Evolutionary conservation across 2,888 invertebrate genomes (phyloP), one percentile per base, ranked within the genome.

Genomic region (Aphodius sticticus): DNA sequence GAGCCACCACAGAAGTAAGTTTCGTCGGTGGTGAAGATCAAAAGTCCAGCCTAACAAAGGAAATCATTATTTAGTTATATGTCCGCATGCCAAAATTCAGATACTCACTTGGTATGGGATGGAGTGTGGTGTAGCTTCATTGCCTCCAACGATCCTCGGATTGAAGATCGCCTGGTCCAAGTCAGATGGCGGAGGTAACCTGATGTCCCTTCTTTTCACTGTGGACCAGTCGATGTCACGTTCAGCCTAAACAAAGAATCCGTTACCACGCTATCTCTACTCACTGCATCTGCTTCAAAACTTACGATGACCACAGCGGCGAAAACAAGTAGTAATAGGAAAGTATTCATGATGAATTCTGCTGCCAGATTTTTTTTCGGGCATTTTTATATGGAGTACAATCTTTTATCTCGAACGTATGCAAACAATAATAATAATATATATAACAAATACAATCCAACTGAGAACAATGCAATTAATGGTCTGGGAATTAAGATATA

Each of bases 1-100:
- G 91, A 87, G 0, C 90, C 91, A 0, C 92, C 91, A 81, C 91
- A 92, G 87, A 91, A 91, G 0, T 90, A 91, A 38, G 90, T 81
- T 79, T 88, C 88, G 7, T 76, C 71, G 16, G 75, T 37, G 36
- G 37, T 77, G 74, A 78, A 78, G 71, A 82, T 80, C n/a, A 82
- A 75, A 9, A 82, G 71, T 69, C 26, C 83, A 81, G 83, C 77
- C 71, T 77, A 69, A 79, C 79, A 83, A 12, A 84, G 84, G 9
- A 80, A 69, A 4, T 83, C 83, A 80, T 84, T 81, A 15, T 83
- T 83, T n/a, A 16, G 78, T 6, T 12, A n/a, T 16, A 16, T 15
- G 35, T 9, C 3, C 2, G 26, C 26, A 26, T 26, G 26, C 26
- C 26, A 26, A 26, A 26, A 26, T 26, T 1, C 3, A 53, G 53